Base-by-base conservation (phyloP, 2,888 invertebrate genomes). In the Tetragonula carbonaria region DNA sequence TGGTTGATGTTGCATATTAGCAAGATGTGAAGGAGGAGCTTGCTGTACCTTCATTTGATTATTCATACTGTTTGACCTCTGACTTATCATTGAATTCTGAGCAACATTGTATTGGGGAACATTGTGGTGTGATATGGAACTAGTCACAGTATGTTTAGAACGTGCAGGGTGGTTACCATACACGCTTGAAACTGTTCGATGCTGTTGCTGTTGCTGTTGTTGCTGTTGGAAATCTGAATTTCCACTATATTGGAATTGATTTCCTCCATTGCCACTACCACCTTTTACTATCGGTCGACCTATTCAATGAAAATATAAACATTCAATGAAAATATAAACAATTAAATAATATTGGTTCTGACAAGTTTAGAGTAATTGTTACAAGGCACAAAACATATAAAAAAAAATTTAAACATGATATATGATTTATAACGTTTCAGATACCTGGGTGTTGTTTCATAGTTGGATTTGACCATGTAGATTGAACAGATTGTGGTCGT, bases 271-370 rank as follows among this genome's bases (percentile, higher is more conserved):
- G 3, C 93, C 94, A 78, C 93, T 92, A 87, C 95, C 95, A 21
- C 96, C 96, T 92, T 96, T 96, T 57, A 96, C 96, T 85, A 96
- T 96, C 65, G 96, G 95, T 88, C 96, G 95, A 87, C 96, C 96
- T 94, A 89, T 21, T 75, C 33, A 23, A 57, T 21, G 18, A 16
- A 78, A 62, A 62, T 8, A 65, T 38, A 14, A 65, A 28, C 28
- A 57, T 21, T 75, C 33, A 23, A 57, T 21, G 18, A 16, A 78
- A 62, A 62, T 8, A 65, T 38, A 14, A 65, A 28, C 3, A 45
- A 28, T 51, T 18, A 51, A 53, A 53, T 45, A 45, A 45, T 62
- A 65, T 45, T n/a, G 11, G 57, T 13, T n/a, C 33, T 71, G 14
- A 45, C 66, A 67, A 67, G 3, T n/a, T 67, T 45, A 8, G n/a